These are phyloP conservation scores for Pelochelys cantorii DNA, from an alignment of 2,797 vertebrate genomes.

Conservation along the genomic window DNA sequence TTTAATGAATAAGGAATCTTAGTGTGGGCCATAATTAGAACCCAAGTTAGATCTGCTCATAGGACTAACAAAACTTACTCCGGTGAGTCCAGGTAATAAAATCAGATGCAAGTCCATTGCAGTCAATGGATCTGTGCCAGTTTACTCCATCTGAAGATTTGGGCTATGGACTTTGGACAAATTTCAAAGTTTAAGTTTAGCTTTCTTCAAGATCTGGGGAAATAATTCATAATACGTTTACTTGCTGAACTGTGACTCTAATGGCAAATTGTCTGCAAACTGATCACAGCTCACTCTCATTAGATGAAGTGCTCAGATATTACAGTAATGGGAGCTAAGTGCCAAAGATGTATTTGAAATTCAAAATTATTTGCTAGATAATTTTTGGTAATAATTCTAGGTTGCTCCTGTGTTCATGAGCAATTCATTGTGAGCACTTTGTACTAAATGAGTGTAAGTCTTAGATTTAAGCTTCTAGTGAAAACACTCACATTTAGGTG, in stretches of 20 bases:
- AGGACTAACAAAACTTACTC: not conserved
- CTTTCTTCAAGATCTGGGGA: not conserved
- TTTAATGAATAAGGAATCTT: not conserved
- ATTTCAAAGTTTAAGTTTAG: not conserved
- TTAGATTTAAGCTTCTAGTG: not conserved
- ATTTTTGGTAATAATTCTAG: conserved; percentile 18
- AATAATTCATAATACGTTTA: not conserved
- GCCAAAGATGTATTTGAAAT: not conserved
- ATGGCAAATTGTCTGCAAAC: not conserved
- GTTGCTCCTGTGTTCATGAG: not conserved
- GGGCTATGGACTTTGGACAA: not conserved
- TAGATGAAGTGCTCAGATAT: not conserved
- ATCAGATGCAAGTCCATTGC: not conserved
- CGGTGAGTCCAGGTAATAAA: not conserved
- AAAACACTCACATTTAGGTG: not conserved
- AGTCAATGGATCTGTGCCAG: not conserved
- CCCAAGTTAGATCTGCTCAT: not conserved
- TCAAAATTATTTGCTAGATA: not conserved
- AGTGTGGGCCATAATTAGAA: not conserved
- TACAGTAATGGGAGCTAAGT: not conserved
- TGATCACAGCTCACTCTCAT: not conserved
- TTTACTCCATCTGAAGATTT: not conserved
- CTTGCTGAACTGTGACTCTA: not conserved
- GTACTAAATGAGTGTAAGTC: not conserved
- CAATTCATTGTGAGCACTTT: not conserved